Conservation (phyloP, 1,140 invertebrate genomes). For the Ditylenchus dipsaci region DNA sequence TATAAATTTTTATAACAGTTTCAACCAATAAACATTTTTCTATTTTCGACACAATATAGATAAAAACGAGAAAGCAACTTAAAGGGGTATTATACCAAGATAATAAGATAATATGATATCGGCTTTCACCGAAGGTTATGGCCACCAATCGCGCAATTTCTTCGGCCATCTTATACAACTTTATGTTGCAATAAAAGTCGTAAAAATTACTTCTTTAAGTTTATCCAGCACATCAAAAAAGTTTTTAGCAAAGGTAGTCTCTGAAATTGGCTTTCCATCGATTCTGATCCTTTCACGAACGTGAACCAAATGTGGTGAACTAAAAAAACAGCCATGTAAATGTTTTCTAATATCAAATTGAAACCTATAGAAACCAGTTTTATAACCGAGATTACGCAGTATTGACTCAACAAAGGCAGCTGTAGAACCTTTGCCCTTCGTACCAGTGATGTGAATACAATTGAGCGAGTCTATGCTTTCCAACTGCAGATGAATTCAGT, state of each 20-base stretch:
- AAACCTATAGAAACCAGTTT: conserved; percentile 80
- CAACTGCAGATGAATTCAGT: conserved; percentile 9
- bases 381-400: conserved; percentile 74
- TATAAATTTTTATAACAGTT: too few relatives aligned
- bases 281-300: conserved; percentile 87
- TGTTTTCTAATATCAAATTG: conserved; percentile 1
- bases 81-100: too few relatives aligned
- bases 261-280: conserved; percentile 73
- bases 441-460: conserved; percentile 88
- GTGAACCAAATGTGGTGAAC: conserved; percentile 86
- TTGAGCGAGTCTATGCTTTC: conserved; percentile 66
- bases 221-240: conserved; percentile 78
- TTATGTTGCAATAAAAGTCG: too few relatives aligned
- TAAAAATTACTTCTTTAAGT: conserved; percentile 60
- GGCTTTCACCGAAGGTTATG: too few relatives aligned
- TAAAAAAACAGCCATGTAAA: conserved; percentile 59
- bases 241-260: conserved; percentile 71
- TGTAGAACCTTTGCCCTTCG: conserved; percentile 87
- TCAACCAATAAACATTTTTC: too few relatives aligned
- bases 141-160: too few relatives aligned
- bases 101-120: too few relatives aligned
- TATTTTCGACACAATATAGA: too few relatives aligned
- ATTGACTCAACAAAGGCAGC: conserved; percentile 88
- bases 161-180: too few relatives aligned
- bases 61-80: too few relatives aligned